These are phyloP conservation scores for Tanytarsus gracilentus DNA, from an alignment of 2,888 invertebrate genomes.

Conservation along the genomic window DNA sequence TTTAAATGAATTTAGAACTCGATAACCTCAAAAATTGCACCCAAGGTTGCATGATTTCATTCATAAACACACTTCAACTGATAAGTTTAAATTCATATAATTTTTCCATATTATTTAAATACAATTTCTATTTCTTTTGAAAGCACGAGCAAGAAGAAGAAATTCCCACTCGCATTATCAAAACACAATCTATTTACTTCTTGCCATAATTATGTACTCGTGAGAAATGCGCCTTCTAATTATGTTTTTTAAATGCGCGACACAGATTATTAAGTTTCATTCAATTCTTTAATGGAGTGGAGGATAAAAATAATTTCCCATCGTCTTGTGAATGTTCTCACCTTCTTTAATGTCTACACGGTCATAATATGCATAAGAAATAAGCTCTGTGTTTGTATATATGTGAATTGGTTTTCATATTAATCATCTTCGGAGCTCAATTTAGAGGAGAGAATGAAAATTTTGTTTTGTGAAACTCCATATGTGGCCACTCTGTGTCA, in stretches of 20 bases:
- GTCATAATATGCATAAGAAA: not conserved
- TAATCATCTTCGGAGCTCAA: not conserved
- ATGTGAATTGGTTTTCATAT: constrained; percentile 3
- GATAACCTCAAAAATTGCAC: too few relatives aligned
- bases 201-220: not conserved
- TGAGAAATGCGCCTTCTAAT: not conserved
- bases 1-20: too few relatives aligned
- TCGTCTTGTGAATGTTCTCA: constrained; percentile 5
- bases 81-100: too few relatives aligned
- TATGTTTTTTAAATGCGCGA: not conserved
- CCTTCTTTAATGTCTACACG: not conserved
- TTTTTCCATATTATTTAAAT: too few relatives aligned
- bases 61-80: too few relatives aligned
- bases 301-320: constrained; percentile 1
- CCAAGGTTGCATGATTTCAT: too few relatives aligned
- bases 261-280: constrained; percentile 5
- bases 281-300: not conserved
- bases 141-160: not conserved
- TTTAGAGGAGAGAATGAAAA: constrained; percentile 9
- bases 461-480: too few relatives aligned
- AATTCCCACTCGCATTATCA: not conserved
- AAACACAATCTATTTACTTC: not conserved
- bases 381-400: not conserved
- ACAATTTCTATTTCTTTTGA: too few relatives aligned
- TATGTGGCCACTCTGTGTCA: too few relatives aligned